phyloP scores from a whole-genome alignment of 1,140 invertebrate genomes.

The Bombyx mandarina region DNA sequence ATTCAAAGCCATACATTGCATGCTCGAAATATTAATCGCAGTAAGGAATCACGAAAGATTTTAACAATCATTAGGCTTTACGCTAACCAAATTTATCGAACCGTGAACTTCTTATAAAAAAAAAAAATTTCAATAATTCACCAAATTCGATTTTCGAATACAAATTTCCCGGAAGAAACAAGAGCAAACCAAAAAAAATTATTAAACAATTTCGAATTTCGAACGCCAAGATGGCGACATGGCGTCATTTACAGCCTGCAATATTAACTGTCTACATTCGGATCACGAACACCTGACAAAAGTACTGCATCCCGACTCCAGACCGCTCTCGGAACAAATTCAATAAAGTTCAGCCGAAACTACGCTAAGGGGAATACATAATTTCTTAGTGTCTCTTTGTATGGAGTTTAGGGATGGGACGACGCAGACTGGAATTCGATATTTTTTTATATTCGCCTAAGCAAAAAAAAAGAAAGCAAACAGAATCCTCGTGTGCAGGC shows the following conservation, averaged over 20 bases:
- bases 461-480: too few relatives aligned
- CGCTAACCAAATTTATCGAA: too few relatives aligned
- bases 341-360: constrained; percentile 62
- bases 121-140: too few relatives aligned
- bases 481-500: constrained; percentile 2
- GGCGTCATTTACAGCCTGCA: constrained; percentile 11
- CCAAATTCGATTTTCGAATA: too few relatives aligned
- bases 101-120: too few relatives aligned
- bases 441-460: background rate
- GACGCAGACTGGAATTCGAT: constrained; percentile 10
- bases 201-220: background rate
- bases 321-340: constrained; percentile 53
- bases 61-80: too few relatives aligned
- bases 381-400: constrained; percentile 67
- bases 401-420: constrained; percentile 35
- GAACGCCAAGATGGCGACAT: constrained; percentile 26
- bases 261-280: constrained; percentile 28
- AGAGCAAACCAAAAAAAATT: too few relatives aligned
- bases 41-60: too few relatives aligned
- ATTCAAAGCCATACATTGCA: too few relatives aligned
- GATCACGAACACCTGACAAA: constrained; percentile 49
- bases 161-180: too few relatives aligned
- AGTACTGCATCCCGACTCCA: constrained; percentile 37
- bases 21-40: too few relatives aligned
- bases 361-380: constrained; percentile 65